A percentile compares a stretch with the other conserved stretches of the same genome.
Evolutionary conservation across 2,888 invertebrate species (phyloP).

Genomic region (Hirudinaria manillensis): DNA sequence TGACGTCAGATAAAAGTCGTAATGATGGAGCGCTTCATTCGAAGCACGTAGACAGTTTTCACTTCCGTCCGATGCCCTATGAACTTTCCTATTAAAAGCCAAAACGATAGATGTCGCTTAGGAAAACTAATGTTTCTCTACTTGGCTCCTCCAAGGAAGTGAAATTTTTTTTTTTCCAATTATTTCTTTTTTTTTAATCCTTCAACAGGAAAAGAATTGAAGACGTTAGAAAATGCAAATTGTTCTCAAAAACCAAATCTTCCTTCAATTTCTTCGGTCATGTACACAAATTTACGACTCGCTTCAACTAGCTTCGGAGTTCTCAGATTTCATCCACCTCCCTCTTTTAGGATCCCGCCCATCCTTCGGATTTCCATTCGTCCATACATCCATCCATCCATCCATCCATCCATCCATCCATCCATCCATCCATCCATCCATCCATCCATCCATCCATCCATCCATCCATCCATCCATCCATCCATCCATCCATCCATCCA

Average conservation of each 20-base stretch:
- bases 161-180: background rate
- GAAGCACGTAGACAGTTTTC: slow-evolving; percentile 4
- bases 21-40: slow-evolving; percentile 10
- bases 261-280: no score
- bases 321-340: no score
- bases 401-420: slow-evolving; percentile 8
- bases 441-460: slow-evolving; percentile 15
- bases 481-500: slow-evolving; percentile 15
- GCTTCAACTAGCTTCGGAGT: no score
- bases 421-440: slow-evolving; percentile 6
- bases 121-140: background rate
- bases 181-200: background rate
- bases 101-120: slow-evolving; percentile 13
- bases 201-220: background rate
- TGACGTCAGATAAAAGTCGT: background rate
- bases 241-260: no score
- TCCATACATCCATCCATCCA: background rate
- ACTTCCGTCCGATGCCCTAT: background rate
- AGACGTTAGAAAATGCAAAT: no score
- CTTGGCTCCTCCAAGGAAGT: background rate
- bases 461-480: slow-evolving; percentile 7
- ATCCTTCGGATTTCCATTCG: no score
- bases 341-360: background rate
- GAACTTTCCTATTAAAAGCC: background rate
- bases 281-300: no score